These are phyloP conservation scores for Tricholaema leucomelas DNA, from an alignment of 2,113 vertebrate species.

Conservation along the genomic window DNA sequence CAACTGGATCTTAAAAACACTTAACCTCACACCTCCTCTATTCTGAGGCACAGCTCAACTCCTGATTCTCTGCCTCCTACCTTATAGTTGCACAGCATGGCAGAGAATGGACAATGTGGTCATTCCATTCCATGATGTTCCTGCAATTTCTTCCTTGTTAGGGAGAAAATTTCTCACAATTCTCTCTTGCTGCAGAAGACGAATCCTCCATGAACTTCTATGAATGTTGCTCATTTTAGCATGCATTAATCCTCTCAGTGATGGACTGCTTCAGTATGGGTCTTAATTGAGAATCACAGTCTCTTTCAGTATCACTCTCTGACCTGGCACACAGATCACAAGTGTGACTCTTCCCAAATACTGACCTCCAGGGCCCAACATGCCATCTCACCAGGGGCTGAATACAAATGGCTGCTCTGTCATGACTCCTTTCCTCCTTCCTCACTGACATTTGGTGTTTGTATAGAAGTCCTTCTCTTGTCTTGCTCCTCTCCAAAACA, in stretches of 20 bases:
- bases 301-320: background rate
- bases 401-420: background rate
- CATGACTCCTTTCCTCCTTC: background rate
- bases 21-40: too few relatives aligned
- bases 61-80: too few relatives aligned
- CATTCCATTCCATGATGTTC: too few relatives aligned
- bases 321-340: background rate
- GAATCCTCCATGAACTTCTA: too few relatives aligned
- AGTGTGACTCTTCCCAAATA: background rate
- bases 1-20: too few relatives aligned
- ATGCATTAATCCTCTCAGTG: background rate
- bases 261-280: background rate
- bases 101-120: too few relatives aligned
- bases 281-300: background rate
- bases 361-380: background rate
- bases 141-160: too few relatives aligned
- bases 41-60: too few relatives aligned
- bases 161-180: too few relatives aligned
- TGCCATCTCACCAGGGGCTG: background rate
- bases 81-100: too few relatives aligned
- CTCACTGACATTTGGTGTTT: background rate
- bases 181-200: too few relatives aligned
- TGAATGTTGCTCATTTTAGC: too few relatives aligned
- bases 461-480: background rate
- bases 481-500: background rate